Evolutionary conservation across 1,140 invertebrate genomes (phyloP).

Genomic region (Bombus confusus): DNA sequence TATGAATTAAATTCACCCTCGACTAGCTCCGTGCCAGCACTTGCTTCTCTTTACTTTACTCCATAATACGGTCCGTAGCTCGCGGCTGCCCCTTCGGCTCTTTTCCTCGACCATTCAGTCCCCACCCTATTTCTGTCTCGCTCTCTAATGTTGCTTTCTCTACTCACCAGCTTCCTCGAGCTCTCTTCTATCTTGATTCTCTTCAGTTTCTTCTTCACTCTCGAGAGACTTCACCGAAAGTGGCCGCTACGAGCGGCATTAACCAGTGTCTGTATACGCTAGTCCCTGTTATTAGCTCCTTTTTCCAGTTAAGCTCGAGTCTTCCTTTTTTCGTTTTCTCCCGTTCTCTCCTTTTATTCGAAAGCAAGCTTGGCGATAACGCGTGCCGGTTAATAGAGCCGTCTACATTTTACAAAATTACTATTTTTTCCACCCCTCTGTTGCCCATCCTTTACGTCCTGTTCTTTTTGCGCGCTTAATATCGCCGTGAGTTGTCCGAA

Average conservation of each 20-base stretch:
- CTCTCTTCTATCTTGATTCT: conserved; percentile 49
- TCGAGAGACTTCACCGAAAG: conserved; percentile 53
- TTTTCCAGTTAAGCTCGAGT: conserved; percentile 48
- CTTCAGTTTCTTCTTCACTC: conserved; percentile 53
- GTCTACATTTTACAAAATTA: background rate
- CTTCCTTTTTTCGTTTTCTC: background rate
- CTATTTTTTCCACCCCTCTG: background rate
- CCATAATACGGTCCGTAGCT: conserved; percentile 68
- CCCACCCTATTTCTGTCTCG: background rate
- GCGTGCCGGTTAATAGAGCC: conserved; percentile 41
- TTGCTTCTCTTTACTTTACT: conserved; percentile 65
- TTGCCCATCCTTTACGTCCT: background rate
- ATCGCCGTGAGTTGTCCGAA: background rate
- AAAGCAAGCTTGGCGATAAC: conserved; percentile 36
- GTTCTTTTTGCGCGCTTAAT: background rate
- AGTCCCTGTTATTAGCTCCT: conserved; percentile 48
- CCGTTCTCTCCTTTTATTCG: too few species aligned
- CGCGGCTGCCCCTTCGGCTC: conserved; percentile 52
- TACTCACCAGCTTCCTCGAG: background rate
- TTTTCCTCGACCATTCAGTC: conserved; percentile 59
- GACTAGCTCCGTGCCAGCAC: conserved; percentile 49
- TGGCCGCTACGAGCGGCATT: conserved; percentile 48
- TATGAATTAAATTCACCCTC: conserved; percentile 74
- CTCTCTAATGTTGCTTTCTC: background rate
- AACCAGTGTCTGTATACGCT: conserved; percentile 51